Evolutionary conservation across 2,113 vertebrate species (phyloP).

Genomic region (Cyprinodon brontotheroides): DNA sequence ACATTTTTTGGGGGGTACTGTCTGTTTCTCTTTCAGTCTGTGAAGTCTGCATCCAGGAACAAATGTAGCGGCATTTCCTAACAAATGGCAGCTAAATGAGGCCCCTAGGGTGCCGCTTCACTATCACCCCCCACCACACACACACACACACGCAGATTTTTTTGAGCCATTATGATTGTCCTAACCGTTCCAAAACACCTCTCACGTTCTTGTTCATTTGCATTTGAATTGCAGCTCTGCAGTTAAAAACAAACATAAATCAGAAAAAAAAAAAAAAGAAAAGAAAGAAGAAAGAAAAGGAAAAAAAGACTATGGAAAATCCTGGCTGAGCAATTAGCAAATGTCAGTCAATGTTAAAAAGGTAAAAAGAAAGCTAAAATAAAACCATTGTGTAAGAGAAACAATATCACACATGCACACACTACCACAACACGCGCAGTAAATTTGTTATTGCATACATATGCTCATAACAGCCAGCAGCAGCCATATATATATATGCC

Average conservation of each 20-base stretch:
- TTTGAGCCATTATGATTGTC: conserved; percentile 77
- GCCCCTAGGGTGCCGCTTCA: conserved; percentile 72
- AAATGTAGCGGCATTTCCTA: conserved; percentile 79
- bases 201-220: conserved; percentile 74
- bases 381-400: conserved; percentile 49
- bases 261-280: conserved; percentile 54
- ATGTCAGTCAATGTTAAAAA: conserved; percentile 74
- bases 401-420: conserved; percentile 14
- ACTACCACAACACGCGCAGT: conserved; percentile 29
- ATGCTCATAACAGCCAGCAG: too few relatives aligned
- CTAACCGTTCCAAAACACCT: conserved; percentile 77
- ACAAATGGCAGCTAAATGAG: conserved; percentile 82
- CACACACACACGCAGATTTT: conserved; percentile 28
- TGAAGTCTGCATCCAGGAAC: conserved; percentile 76
- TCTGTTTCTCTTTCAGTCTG: conserved; percentile 57
- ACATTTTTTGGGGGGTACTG: conserved; percentile 37
- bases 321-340: conserved; percentile 78
- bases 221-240: conserved; percentile 78
- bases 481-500: conserved; percentile 9
- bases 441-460: conserved; percentile 21
- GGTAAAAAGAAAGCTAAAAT: conserved; percentile 64
- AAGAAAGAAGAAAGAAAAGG: conserved; percentile 55
- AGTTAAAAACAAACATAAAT: conserved; percentile 79
- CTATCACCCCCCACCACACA: conserved; percentile 38
- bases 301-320: conserved; percentile 53